These are phyloP conservation scores for Formica selysi DNA, from an alignment of 1,140 invertebrate genomes.

Conservation along the genomic window DNA sequence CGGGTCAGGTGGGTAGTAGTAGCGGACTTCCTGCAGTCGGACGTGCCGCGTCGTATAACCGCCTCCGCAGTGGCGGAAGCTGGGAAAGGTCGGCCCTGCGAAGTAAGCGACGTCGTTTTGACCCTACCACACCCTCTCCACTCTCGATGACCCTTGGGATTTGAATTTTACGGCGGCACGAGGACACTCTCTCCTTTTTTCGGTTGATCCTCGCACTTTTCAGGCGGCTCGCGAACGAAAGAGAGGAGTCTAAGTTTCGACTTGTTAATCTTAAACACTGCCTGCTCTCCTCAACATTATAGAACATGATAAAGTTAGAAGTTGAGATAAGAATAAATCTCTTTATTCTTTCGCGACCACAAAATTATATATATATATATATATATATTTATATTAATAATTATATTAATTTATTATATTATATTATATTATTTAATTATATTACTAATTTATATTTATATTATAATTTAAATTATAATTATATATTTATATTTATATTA, in stretches of 20 bases:
- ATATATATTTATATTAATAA: too few species aligned
- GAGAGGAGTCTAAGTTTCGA: background rate
- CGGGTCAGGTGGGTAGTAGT: constrained; percentile 40
- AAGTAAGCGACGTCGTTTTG: background rate
- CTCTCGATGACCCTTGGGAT: constrained; percentile 54
- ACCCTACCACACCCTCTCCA: background rate
- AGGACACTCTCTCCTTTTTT: background rate
- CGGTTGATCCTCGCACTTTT: background rate
- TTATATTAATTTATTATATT: too few species aligned
- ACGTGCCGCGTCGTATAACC: constrained; percentile 60
- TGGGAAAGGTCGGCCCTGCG: constrained; percentile 44
- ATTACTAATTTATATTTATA: too few species aligned
- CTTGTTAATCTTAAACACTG: constrained; percentile 2
- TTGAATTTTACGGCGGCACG: constrained; percentile 66
- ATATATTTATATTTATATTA: too few species aligned
- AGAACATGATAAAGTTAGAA: background rate
- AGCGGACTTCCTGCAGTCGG: constrained; percentile 68
- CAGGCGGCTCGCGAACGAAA: background rate
- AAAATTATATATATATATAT: too few species aligned
- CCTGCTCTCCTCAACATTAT: background rate
- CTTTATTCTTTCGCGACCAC: background rate
- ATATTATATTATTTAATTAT: too few species aligned
- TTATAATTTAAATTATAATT: too few species aligned
- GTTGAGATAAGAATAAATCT: background rate
- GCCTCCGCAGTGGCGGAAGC: constrained; percentile 57